phyloP scores from a whole-genome alignment of 2,113 vertebrate species.

The Bos taurus region DNA sequence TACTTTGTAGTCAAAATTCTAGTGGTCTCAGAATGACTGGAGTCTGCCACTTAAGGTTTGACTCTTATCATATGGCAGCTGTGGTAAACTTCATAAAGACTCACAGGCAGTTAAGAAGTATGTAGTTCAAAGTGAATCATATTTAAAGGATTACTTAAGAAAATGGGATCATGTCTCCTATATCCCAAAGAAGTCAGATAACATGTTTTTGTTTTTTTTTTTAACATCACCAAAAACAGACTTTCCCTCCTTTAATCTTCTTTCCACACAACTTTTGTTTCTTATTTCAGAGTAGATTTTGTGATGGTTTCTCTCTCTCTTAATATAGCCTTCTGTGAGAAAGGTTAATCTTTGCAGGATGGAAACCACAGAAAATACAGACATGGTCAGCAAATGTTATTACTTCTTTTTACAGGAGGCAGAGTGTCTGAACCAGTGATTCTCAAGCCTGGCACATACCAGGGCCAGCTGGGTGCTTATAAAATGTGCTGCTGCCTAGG shows the following conservation, averaged over 20 bases:
- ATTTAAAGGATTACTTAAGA: conserved; percentile 7
- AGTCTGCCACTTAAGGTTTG: neutral
- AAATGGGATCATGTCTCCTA: neutral
- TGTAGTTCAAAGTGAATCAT: neutral
- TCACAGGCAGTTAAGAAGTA: neutral
- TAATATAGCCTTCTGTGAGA: neutral
- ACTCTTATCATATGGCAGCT: neutral
- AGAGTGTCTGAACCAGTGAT: neutral
- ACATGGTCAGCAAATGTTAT: neutral
- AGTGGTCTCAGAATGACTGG: neutral
- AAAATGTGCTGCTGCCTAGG: neutral
- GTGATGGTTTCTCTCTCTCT: neutral
- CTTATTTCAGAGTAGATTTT: conserved; percentile 26
- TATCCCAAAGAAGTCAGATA: neutral
- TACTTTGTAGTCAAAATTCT: neutral
- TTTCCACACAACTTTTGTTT: conserved; percentile 10
- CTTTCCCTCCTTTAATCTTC: neutral
- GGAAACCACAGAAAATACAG: neutral
- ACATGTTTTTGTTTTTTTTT: neutral
- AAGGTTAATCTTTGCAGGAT: neutral
- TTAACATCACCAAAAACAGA: neutral
- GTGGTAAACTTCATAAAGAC: neutral
- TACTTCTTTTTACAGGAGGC: neutral
- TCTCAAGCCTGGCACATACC: neutral
- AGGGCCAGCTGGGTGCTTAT: neutral